phyloP scores from a whole-genome alignment of 2,797 vertebrate species.

The Hyperoplus lanceolatus region DNA sequence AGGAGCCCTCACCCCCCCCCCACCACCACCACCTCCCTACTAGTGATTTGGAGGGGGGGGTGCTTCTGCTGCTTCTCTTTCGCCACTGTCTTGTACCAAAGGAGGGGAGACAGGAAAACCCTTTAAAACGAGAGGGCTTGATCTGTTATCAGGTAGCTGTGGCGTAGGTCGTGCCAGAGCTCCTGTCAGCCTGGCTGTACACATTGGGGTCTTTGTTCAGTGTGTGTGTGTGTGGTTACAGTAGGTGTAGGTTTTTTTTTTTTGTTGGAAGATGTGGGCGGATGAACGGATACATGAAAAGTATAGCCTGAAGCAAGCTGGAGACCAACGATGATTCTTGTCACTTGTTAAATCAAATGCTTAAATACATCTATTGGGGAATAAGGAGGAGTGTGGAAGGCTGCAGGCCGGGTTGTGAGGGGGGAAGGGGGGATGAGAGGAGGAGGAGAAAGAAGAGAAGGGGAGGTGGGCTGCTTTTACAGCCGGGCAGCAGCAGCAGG shows the following conservation, averaged over 20 bases:
- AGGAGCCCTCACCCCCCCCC: conserved; percentile 80
- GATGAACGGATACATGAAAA: conserved; percentile 45
- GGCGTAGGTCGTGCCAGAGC: conserved; percentile 82
- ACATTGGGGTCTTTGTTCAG: conserved; percentile 94
- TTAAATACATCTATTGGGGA: conserved; percentile 89
- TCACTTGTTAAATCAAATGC: conserved; percentile 89
- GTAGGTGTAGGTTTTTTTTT: conserved; percentile 52
- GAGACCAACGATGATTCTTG: conserved; percentile 75
- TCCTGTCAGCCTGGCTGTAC: conserved; percentile 74
- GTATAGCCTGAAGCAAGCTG: conserved; percentile 69
- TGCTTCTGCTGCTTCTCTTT: conserved; percentile 71
- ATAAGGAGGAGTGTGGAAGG: conserved; percentile 61
- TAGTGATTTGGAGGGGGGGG: conserved; percentile 73
- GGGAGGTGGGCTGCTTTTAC: conserved; percentile 76
- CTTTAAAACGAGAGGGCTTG: conserved; percentile 74
- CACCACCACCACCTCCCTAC: conserved; percentile 73
- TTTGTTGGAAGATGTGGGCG: conserved; percentile 68
- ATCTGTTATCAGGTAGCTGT: conserved; percentile 89
- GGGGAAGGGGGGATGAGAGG: conserved; percentile 61
- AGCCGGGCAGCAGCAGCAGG: conserved; percentile 79
- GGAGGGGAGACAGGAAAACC: conserved; percentile 75
- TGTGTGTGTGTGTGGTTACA: conserved; percentile 66
- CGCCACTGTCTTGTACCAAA: conserved; percentile 84
- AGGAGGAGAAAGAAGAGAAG: conserved; percentile 47
- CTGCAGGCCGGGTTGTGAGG: conserved; percentile 58